phyloP scores from a whole-genome alignment of 2,113 vertebrate genomes.

The Vimba vimba region DNA sequence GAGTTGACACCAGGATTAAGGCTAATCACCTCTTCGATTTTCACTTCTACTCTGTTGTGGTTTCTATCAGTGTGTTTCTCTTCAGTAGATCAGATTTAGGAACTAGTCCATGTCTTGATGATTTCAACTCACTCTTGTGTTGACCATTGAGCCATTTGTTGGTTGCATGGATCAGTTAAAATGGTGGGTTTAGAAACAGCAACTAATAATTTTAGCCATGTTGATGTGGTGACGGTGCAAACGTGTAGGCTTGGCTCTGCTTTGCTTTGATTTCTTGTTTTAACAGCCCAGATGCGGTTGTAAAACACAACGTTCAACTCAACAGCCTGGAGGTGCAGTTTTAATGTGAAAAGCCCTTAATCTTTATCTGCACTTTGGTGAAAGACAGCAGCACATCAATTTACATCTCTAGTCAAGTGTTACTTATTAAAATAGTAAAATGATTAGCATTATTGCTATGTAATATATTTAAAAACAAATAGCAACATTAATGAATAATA shows the following conservation, averaged over 20 bases:
- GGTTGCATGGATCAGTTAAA: background rate
- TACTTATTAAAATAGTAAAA: background rate
- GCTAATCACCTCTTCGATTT: background rate
- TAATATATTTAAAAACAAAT: background rate
- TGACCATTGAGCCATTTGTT: background rate
- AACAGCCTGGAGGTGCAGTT: background rate
- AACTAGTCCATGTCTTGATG: background rate
- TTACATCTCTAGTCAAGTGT: background rate
- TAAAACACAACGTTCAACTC: slow-evolving; percentile 9
- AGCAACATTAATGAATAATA: background rate
- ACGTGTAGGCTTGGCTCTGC: slow-evolving; percentile 11
- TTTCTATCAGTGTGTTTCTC: background rate
- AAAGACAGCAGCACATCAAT: background rate
- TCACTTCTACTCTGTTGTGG: background rate
- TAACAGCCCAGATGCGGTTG: slow-evolving; percentile 24
- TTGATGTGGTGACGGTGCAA: background rate
- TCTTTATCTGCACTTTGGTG: background rate
- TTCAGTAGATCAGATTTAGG: background rate
- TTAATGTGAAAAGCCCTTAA: background rate
- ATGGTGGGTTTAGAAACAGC: background rate
- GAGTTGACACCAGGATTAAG: background rate
- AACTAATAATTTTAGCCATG: background rate
- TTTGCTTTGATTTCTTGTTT: slow-evolving; percentile 18
- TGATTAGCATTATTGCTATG: background rate
- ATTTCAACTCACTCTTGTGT: background rate